A percentile compares a stretch with the other conserved stretches of the same genome.
Evolutionary conservation across 2,113 vertebrate genomes (phyloP).

Genomic region (Spea multiplicata): DNA sequence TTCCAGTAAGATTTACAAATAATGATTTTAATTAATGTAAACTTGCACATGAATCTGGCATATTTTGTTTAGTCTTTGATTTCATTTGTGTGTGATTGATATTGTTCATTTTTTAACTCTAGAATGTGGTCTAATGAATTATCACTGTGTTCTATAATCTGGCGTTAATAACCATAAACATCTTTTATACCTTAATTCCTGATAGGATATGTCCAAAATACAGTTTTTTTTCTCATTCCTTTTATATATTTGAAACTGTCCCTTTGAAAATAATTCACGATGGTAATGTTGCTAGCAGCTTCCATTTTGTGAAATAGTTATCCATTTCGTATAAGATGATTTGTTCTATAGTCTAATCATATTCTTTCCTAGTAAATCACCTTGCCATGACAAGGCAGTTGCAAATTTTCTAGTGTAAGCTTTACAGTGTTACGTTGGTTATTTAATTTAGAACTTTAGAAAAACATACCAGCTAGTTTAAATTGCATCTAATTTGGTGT

Average conservation of each 20-base stretch:
- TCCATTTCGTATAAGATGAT: background rate
- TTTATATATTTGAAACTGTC: slow-evolving; percentile 35
- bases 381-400: background rate
- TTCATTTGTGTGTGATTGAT: too few relatives aligned
- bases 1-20: too few relatives aligned
- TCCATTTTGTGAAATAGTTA: slow-evolving; percentile 6
- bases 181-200: slow-evolving; percentile 41
- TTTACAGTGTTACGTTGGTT: background rate
- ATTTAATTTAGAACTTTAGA: background rate
- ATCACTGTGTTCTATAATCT: slow-evolving; percentile 42
- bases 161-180: slow-evolving; percentile 38
- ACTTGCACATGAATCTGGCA: too few relatives aligned
- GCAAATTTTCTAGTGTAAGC: background rate
- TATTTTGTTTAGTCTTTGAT: too few relatives aligned
- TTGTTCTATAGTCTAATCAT: background rate
- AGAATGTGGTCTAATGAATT: slow-evolving; percentile 44
- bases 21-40: too few relatives aligned
- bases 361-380: background rate
- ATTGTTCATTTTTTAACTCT: slow-evolving; percentile 41
- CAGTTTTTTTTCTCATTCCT: slow-evolving; percentile 35
- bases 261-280: slow-evolving; percentile 39
- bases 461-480: too few relatives aligned
- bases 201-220: slow-evolving; percentile 46
- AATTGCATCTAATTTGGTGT: too few relatives aligned
- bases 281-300: slow-evolving; percentile 2